These are phyloP conservation scores for Odontophorus gujanensis DNA, from an alignment of 2,113 vertebrate species.

Conservation along the genomic window DNA sequence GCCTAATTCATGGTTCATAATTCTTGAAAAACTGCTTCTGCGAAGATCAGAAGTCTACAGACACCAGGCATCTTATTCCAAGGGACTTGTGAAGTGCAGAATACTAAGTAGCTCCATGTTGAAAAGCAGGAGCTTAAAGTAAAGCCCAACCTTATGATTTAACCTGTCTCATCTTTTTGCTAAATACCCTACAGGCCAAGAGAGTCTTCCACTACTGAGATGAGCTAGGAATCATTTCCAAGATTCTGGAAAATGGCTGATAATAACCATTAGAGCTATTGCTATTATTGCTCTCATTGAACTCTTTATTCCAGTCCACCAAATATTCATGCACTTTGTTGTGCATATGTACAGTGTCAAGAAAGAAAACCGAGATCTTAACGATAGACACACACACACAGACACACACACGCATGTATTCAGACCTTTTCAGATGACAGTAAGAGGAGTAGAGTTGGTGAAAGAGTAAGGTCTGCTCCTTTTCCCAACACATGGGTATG, in stretches of 20 bases:
- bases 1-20: not conserved
- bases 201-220: not conserved
- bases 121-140: not conserved
- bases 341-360: not conserved
- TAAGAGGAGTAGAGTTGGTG: not conserved
- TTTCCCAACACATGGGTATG: not conserved
- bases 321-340: not conserved
- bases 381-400: not conserved
- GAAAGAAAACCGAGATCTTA: not conserved
- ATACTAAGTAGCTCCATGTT: not conserved
- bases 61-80: not conserved
- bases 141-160: not conserved
- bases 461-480: not conserved
- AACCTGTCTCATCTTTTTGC: not conserved
- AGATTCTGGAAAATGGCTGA: not conserved
- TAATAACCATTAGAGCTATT: not conserved
- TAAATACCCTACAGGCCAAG: not conserved
- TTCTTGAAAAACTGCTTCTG: constrained; percentile 16
- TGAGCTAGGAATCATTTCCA: not conserved
- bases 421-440: not conserved
- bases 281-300: not conserved
- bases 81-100: not conserved
- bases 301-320: not conserved
- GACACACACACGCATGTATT: not conserved
- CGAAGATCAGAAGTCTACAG: not conserved